Evolutionary conservation across 2,888 invertebrate species (phyloP).

Genomic region (Acleris laterana): DNA sequence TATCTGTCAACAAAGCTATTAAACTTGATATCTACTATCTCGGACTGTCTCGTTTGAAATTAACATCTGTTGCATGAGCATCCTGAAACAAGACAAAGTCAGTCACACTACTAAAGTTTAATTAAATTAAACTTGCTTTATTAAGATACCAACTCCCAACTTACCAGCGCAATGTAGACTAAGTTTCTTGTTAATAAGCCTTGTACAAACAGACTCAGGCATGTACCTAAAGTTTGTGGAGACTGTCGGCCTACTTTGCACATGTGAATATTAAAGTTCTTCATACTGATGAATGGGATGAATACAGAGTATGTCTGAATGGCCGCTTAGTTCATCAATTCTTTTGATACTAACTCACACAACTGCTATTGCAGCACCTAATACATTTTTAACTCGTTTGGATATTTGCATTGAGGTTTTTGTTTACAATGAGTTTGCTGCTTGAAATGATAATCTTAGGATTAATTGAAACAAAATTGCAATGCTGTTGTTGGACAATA

Average conservation of each 20-base stretch:
- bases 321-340: slow-evolving; percentile 34
- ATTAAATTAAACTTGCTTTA: slow-evolving; percentile 35
- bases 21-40: slow-evolving; percentile 23
- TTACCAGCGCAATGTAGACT: slow-evolving; percentile 5
- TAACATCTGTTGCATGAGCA: slow-evolving; percentile 12
- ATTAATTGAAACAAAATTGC: too few relatives aligned
- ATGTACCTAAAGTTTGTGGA: background rate
- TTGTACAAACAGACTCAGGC: background rate
- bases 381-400: too few relatives aligned
- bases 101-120: slow-evolving; percentile 31
- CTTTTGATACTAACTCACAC: slow-evolving; percentile 27
- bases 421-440: too few relatives aligned
- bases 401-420: too few relatives aligned
- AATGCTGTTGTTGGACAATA: too few relatives aligned
- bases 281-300: slow-evolving; percentile 33
- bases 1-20: slow-evolving; percentile 38
- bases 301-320: slow-evolving; percentile 36
- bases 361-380: background rate
- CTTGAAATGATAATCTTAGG: too few relatives aligned
- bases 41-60: slow-evolving; percentile 1
- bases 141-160: slow-evolving; percentile 18
- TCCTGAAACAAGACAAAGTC: slow-evolving; percentile 20
- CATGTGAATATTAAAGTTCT: slow-evolving; percentile 32
- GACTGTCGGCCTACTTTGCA: slow-evolving; percentile 28
- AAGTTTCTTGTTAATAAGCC: slow-evolving; percentile 5